Base-by-base conservation (phyloP, 2,888 invertebrate species). In the Tenthredo notha region DNA sequence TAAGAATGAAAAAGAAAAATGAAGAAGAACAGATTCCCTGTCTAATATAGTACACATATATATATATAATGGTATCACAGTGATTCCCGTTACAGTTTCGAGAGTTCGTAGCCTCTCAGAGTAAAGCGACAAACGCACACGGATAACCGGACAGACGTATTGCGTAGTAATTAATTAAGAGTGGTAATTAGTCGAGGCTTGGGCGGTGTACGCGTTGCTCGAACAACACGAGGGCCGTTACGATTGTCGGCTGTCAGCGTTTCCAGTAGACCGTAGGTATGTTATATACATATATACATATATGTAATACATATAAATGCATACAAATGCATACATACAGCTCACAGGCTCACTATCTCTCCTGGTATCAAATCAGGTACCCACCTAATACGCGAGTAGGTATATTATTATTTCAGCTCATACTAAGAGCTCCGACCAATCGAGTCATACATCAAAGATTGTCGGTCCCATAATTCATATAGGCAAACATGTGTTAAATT, bases 151-250 rank as follows among this genome's bases (percentile, higher is more conserved):
- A 80, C 80, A 40, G 40, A 80, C 80, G n/a, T 61, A 61, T 80
- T 37, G 58, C 80, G 58, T 40, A 58, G 80, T 80, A 80, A 80
- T 80, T 80, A 80, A 80, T 80, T 80, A 61, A 37, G 80, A 61
- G 80, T 7, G 58, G 80, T 80, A 80, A 80, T 80, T 80, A 80
- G 80, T 61, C 80, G 80, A 80, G 80, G 21, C 77, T 77, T 77
- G 77, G 77, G 58, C 61, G 61, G 61, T n/a, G 80, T 50, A 37
- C n/a, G 9, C 21, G 80, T 80, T 40, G 61, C 10, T 61, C 37
- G 21, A 80, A 80, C 58, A 80, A 61, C 58, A 61, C 80, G 50
- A 75, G 50, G 54, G 21, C 50, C 77, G 77, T 77, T 77, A 77
- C 50, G 58, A 61, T 80, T 80, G 80, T 61, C 61, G 80, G 80